A percentile compares a stretch with the other conserved stretches of the same genome.
These are phyloP conservation scores for Pectinophora gossypiella DNA, from an alignment of 1,140 invertebrate genomes.

Conservation along the genomic window DNA sequence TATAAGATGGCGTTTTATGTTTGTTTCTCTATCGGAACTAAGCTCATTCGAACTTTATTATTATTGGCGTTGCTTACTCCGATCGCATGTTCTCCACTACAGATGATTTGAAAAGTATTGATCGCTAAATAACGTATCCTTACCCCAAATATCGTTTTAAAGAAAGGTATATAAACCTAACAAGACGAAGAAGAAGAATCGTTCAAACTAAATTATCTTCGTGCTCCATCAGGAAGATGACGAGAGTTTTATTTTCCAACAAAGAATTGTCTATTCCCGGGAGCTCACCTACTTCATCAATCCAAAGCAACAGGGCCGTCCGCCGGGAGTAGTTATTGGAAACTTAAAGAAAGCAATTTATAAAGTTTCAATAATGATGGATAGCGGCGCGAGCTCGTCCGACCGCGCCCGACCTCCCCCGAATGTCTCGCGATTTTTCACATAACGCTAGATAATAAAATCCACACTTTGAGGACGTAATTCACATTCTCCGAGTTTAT, in stretches of 20 bases:
- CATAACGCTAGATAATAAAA: conserved; percentile 55
- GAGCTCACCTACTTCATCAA: not conserved
- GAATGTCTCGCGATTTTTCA: conserved; percentile 33
- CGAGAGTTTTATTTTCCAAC: not conserved
- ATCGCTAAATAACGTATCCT: no score
- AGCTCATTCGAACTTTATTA: no score
- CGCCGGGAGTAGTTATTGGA: conserved; percentile 17
- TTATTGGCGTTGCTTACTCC: no score
- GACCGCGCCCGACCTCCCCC: conserved; percentile 25
- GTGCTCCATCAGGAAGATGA: not conserved
- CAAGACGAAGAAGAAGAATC: no score
- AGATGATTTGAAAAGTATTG: no score
- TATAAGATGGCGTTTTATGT: no score
- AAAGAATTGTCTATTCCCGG: conserved; percentile 1
- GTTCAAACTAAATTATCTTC: no score
- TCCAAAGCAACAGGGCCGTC: conserved; percentile 15
- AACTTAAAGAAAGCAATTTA: conserved; percentile 56
- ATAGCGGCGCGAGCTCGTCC: conserved; percentile 35
- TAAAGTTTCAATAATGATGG: conserved; percentile 64
- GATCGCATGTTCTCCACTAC: no score
- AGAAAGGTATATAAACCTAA: no score
- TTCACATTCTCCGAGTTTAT: conserved; percentile 60
- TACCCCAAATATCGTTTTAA: no score
- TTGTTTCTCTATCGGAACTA: no score
- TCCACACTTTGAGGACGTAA: conserved; percentile 60